Percentiles rank a stretch among this genome's conserved stretches.
These are phyloP conservation scores for Deilephila elpenor DNA, from an alignment of 2,888 invertebrate genomes.

Conservation along the genomic window DNA sequence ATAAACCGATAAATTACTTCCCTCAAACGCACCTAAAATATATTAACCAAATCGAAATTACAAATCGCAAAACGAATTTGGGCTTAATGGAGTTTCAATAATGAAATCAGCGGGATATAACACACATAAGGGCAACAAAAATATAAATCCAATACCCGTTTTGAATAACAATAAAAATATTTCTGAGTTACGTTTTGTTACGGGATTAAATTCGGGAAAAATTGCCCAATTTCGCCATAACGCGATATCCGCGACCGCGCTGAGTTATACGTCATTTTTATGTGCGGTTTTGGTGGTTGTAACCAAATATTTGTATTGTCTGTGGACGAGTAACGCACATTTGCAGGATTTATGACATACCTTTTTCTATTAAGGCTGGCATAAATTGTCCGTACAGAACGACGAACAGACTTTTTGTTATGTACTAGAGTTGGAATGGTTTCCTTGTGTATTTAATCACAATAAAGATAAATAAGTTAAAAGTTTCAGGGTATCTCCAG, in stretches of 20 bases:
- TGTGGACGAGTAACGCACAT: conserved; percentile 63
- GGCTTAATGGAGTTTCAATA: conserved; percentile 30
- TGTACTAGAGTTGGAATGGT: conserved; percentile 5
- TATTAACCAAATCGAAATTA: conserved; percentile 27
- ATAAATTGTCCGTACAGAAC: conserved; percentile 46
- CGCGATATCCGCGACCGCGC: conserved; percentile 43
- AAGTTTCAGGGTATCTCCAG: no score
- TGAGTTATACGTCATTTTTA: conserved; percentile 73
- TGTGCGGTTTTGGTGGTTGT: conserved; percentile 59
- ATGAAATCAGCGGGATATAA: conserved; percentile 30
- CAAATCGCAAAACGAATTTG: conserved; percentile 28
- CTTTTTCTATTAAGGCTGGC: conserved; percentile 61
- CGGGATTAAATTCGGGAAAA: conserved; percentile 63
- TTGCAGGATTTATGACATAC: conserved; percentile 62
- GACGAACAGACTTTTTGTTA: conserved; percentile 37
- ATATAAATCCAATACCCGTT: conserved; percentile 27
- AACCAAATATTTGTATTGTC: conserved; percentile 78
- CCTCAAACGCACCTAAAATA: not conserved
- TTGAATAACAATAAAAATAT: conserved; percentile 34
- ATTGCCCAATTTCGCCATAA: conserved; percentile 61
- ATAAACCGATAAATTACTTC: conserved; percentile 12
- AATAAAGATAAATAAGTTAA: no score
- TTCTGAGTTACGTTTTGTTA: conserved; percentile 32
- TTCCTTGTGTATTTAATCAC: conserved; percentile 29
- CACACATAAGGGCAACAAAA: conserved; percentile 26